Evolutionary conservation across 64 coral and sea anemone species (phyloP).

Genomic region (Pocillopora verrucosa): DNA sequence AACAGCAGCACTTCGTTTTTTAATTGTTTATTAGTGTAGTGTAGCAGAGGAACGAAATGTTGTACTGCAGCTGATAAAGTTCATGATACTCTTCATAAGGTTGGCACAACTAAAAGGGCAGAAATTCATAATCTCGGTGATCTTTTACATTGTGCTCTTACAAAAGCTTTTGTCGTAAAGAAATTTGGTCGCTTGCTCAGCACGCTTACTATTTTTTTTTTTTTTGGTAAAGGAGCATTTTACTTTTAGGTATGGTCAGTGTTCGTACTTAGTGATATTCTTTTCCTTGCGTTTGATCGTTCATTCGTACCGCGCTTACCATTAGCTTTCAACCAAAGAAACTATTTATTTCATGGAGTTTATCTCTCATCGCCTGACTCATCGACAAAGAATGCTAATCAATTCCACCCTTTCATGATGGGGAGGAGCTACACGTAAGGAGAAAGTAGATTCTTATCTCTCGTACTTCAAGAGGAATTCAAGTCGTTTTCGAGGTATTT

Average conservation of each 20-base stretch:
- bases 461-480: background rate
- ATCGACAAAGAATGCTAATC: background rate
- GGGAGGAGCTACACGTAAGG: slow-evolving; percentile 2
- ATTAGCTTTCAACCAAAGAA: background rate
- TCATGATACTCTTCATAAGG: no score
- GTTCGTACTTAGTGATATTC: background rate
- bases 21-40: background rate
- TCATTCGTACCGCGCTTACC: no score
- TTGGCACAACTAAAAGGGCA: no score
- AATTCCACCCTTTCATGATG: background rate
- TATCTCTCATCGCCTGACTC: background rate
- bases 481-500: background rate
- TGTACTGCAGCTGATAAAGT: background rate
- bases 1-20: background rate
- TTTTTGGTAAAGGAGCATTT: no score
- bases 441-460: slow-evolving; percentile 6
- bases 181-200: no score
- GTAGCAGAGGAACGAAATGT: background rate
- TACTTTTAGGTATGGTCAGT: no score
- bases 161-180: no score
- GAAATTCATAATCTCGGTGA: no score
- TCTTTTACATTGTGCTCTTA: no score
- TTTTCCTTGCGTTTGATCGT: background rate
- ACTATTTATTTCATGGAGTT: background rate
- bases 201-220: no score